phyloP scores from a whole-genome alignment of 2,888 invertebrate genomes.

The Rotaria magnacalcarata region DNA sequence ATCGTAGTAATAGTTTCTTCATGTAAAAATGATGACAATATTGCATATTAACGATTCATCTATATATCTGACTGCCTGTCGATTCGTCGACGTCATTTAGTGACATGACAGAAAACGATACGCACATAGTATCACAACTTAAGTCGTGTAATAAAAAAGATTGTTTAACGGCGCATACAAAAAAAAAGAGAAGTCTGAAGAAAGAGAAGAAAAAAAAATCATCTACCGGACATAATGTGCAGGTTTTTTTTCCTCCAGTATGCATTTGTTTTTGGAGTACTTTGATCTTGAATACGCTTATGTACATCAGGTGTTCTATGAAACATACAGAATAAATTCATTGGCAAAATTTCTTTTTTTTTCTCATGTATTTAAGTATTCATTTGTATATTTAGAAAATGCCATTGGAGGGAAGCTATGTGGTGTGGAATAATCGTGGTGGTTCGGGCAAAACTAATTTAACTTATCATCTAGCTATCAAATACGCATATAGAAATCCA shows the following conservation, averaged over 20 bases:
- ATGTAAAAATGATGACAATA: constrained; percentile 18
- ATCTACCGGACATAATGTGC: neutral
- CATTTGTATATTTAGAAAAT: constrained; percentile 40
- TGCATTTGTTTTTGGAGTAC: neutral
- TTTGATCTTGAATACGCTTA: neutral
- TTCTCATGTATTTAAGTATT: neutral
- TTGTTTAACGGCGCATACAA: neutral
- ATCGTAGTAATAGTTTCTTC: constrained; percentile 12
- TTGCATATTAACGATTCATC: neutral
- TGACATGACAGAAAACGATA: neutral
- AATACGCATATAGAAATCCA: constrained; percentile 43
- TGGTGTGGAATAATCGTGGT: constrained; percentile 46
- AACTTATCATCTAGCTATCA: constrained; percentile 45
- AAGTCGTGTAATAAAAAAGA: neutral
- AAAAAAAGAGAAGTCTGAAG: neutral
- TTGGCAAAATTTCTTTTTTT: neutral
- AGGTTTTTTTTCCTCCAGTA: neutral
- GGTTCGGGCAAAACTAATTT: constrained; percentile 46
- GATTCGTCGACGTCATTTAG: neutral
- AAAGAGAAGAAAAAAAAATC: neutral
- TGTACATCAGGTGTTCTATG: too few relatives aligned
- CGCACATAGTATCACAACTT: neutral
- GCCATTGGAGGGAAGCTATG: constrained; percentile 46
- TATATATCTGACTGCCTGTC: neutral
- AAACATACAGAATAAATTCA: neutral